These are phyloP conservation scores for Siniperca obscura DNA, from an alignment of 2,797 vertebrate genomes.

Conservation along the genomic window DNA sequence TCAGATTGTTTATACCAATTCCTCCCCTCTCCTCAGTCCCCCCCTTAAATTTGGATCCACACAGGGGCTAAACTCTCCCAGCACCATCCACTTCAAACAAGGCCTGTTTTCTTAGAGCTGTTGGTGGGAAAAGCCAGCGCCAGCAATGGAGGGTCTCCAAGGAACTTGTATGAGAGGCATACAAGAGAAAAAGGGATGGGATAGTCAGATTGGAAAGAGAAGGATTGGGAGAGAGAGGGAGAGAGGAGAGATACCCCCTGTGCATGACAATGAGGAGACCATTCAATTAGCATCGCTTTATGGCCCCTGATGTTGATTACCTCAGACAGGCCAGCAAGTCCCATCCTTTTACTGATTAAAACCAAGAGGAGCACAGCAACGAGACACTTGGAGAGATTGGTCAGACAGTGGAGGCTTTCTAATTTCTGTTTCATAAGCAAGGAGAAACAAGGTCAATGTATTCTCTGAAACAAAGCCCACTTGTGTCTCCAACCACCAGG, in stretches of 20 bases:
- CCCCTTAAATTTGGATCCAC: constrained; percentile 54
- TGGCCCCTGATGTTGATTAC: constrained; percentile 87
- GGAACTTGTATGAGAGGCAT: constrained; percentile 75
- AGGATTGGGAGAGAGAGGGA: constrained; percentile 47
- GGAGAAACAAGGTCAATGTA: constrained; percentile 79
- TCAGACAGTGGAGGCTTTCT: constrained; percentile 70
- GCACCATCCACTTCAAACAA: constrained; percentile 82
- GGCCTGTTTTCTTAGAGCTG: constrained; percentile 83
- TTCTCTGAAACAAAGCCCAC: constrained; percentile 62
- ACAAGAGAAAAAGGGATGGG: constrained; percentile 72
- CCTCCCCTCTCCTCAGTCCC: neutral
- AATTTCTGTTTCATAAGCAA: constrained; percentile 80
- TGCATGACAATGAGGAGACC: constrained; percentile 87
- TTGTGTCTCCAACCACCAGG: constrained; percentile 61
- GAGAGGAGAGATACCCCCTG: constrained; percentile 61
- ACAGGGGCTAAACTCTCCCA: constrained; percentile 71
- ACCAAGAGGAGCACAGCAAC: constrained; percentile 69
- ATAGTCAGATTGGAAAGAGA: constrained; percentile 62
- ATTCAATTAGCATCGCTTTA: constrained; percentile 87
- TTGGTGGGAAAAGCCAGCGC: constrained; percentile 79
- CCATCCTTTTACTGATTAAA: constrained; percentile 86
- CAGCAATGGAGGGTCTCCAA: constrained; percentile 72
- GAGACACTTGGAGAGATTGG: constrained; percentile 69
- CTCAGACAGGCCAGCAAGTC: constrained; percentile 84
- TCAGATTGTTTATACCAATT: constrained; percentile 41